Percentiles rank a stretch among this genome's conserved stretches.
phyloP scores from a whole-genome alignment of 53 echinoderm and acorn worm genomes.

The Arbacia lixula region DNA sequence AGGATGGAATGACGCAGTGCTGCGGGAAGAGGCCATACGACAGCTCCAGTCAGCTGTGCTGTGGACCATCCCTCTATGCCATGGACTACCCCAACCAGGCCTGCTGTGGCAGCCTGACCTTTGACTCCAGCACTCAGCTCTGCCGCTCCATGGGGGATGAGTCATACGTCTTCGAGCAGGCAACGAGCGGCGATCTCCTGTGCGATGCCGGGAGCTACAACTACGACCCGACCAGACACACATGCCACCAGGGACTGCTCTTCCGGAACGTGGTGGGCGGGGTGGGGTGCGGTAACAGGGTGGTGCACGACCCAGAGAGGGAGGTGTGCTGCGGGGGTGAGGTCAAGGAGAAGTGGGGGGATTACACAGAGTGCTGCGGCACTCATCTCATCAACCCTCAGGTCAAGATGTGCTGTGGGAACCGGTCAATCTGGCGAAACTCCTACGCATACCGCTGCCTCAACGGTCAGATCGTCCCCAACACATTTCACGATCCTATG shows the following conservation, averaged over 20 bases:
- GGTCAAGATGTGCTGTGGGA: conserved; percentile 48
- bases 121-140: conserved; percentile 5
- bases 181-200: background rate
- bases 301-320: conserved; percentile 35
- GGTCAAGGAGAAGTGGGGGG: background rate
- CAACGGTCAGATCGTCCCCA: background rate
- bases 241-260: conserved; percentile 60
- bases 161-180: conserved; percentile 27
- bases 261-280: conserved; percentile 55
- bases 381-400: conserved; percentile 44
- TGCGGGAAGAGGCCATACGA: conserved; percentile 62
- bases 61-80: conserved; percentile 36
- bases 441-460: background rate
- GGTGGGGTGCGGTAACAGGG: conserved; percentile 53
- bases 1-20: too few relatives aligned
- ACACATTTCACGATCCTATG: too few relatives aligned
- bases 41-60: conserved; percentile 59
- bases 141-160: conserved; percentile 38
- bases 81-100: background rate
- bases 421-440: background rate
- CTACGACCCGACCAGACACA: conserved; percentile 42
- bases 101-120: conserved; percentile 54
- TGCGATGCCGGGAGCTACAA: conserved; percentile 14
- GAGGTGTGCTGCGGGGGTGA: conserved; percentile 53
- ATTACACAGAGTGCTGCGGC: conserved; percentile 41